Conservation (phyloP, 2,113 vertebrate species). For the Psammodynastes pulverulentus region DNA sequence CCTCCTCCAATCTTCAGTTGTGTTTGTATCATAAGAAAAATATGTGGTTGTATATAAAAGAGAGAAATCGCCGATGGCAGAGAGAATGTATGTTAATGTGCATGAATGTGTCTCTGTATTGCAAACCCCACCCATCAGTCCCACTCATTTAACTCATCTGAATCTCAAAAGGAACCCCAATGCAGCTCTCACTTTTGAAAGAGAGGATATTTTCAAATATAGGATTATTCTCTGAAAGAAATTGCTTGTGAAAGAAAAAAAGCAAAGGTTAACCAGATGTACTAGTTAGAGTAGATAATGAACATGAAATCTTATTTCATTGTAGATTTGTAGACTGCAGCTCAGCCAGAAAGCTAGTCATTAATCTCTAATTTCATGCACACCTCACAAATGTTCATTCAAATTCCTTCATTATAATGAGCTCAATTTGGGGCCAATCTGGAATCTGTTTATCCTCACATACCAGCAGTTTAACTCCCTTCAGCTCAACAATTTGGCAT, state of each 20-base stretch:
- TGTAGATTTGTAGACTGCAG: constrained; percentile 12
- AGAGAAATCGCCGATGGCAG: background rate
- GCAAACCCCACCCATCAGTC: background rate
- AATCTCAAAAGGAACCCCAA: background rate
- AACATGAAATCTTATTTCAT: constrained; percentile 9
- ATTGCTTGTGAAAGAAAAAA: background rate
- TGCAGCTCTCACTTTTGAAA: background rate
- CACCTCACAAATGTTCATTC: background rate
- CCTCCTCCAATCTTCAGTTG: background rate
- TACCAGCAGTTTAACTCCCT: background rate
- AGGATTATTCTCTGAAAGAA: background rate
- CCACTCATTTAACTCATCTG: background rate
- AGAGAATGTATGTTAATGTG: background rate
- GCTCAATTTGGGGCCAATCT: constrained; percentile 33
- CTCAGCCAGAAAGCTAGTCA: background rate
- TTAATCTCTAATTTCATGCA: constrained; percentile 13
- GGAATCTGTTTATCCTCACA: background rate
- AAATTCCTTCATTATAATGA: constrained; percentile 1
- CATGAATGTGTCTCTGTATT: background rate
- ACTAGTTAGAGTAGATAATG: constrained; percentile 12
- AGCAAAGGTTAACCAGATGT: constrained; percentile 1
- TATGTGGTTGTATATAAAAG: background rate
- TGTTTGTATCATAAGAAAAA: background rate
- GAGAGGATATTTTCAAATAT: background rate
- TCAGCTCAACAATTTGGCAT: background rate